Percentiles rank a stretch among this genome's conserved stretches.
phyloP scores from a whole-genome alignment of 2,888 invertebrate genomes.

The Drosophila atroscutellata region DNA sequence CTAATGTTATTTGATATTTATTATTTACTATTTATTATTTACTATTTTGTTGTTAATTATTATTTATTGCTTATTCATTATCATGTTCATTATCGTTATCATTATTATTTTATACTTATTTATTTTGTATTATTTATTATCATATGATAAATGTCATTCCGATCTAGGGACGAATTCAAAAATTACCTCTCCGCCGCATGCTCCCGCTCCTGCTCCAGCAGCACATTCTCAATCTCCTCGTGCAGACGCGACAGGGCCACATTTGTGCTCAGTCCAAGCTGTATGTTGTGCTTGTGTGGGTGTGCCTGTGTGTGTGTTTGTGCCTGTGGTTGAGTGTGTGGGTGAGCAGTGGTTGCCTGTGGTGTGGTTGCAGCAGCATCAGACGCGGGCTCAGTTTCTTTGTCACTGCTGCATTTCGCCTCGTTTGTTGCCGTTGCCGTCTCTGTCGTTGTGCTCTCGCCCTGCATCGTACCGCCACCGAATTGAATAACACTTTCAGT shows the following conservation, averaged over 20 bases:
- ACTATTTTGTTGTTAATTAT: background rate
- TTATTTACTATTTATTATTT: background rate
- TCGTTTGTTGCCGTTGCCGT: slow-evolving; percentile 3
- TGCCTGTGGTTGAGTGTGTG: slow-evolving; percentile 1
- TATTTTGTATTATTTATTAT: background rate
- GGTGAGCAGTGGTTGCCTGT: slow-evolving; percentile 12
- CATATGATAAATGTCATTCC: background rate
- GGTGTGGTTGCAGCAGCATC: slow-evolving; percentile 32
- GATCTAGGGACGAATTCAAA: background rate
- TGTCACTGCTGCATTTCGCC: slow-evolving; percentile 40
- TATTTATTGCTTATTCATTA: background rate
- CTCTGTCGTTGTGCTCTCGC: slow-evolving; percentile 17
- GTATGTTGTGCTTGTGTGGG: slow-evolving; percentile 35
- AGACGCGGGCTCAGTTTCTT: slow-evolving; percentile 32
- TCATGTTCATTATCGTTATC: background rate
- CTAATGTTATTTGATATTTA: background rate
- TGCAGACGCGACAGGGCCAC: slow-evolving; percentile 89
- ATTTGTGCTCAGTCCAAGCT: slow-evolving; percentile 85
- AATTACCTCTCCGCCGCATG: slow-evolving; percentile 86
- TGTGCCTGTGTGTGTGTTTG: slow-evolving; percentile 4
- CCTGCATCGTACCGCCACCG: slow-evolving; percentile 33
- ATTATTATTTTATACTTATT: background rate
- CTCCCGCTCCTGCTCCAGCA: slow-evolving; percentile 88
- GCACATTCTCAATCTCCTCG: slow-evolving; percentile 88
- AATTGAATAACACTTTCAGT: slow-evolving; percentile 13